Percentiles rank a stretch among this genome's conserved stretches.
These are phyloP conservation scores for Nyleta sp. DNA, from an alignment of 2,888 invertebrate species.

Conservation along the genomic window DNA sequence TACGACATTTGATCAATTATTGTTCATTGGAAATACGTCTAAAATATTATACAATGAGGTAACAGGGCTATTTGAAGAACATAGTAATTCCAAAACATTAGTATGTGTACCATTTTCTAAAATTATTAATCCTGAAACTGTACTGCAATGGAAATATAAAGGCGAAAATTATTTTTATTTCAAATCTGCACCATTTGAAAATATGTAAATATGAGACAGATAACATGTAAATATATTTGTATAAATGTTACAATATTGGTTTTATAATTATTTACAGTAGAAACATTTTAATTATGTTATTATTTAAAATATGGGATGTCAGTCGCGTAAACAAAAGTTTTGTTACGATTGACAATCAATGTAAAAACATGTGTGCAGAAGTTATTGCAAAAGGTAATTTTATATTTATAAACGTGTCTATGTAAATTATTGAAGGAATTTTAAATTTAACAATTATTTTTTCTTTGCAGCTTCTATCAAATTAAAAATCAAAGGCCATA, in stretches of 20 bases:
- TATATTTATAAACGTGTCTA: neutral
- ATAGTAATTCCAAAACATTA: neutral
- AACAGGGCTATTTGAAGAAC: conserved; percentile 12
- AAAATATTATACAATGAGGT: conserved; percentile 21
- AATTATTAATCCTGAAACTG: conserved; percentile 19
- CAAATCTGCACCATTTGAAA: conserved; percentile 27
- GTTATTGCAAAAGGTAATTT: conserved; percentile 24
- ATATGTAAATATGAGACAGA: conserved; percentile 13
- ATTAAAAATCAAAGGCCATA: conserved; percentile 1
- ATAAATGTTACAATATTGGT: neutral
- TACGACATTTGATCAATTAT: conserved; percentile 12
- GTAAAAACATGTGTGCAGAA: neutral
- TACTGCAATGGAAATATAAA: conserved; percentile 16
- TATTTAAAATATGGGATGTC: conserved; percentile 24
- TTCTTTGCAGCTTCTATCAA: conserved; percentile 18
- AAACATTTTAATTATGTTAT: conserved; percentile 10
- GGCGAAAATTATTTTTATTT: conserved; percentile 15
- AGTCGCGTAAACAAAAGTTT: conserved; percentile 2
- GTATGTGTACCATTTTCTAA: conserved; percentile 3
- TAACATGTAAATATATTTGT: no score
- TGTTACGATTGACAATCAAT: conserved; percentile 1
- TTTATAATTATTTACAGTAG: conserved; percentile 5
- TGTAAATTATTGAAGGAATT: neutral
- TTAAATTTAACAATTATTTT: neutral
- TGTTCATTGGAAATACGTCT: conserved; percentile 18